These are phyloP conservation scores for Rhizoglyphus robini DNA, from an alignment of 1,140 invertebrate species.

Conservation along the genomic window DNA sequence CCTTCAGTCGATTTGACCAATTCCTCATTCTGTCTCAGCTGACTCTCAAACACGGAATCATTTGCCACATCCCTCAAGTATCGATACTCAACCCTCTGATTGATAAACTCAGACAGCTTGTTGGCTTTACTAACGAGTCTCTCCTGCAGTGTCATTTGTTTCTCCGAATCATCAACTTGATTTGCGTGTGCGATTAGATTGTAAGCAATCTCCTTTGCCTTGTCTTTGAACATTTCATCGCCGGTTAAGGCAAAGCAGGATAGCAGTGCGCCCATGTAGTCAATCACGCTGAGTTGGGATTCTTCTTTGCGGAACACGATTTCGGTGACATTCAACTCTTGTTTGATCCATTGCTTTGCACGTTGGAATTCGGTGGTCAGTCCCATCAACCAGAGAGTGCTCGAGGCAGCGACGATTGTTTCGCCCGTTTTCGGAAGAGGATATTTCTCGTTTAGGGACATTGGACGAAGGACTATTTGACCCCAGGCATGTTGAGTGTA, in stretches of 20 bases:
- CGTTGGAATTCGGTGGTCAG: conserved; percentile 79
- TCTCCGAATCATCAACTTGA: conserved; percentile 61
- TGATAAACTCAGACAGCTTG: too few relatives aligned
- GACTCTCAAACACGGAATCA: conserved; percentile 62
- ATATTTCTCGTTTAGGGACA: conserved; percentile 73
- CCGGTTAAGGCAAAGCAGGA: conserved; percentile 87
- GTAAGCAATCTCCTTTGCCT: conserved; percentile 82
- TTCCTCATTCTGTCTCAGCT: too few relatives aligned
- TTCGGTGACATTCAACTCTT: conserved; percentile 61
- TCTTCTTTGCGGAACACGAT: conserved; percentile 79
- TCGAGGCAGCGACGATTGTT: too few relatives aligned
- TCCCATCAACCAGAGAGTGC: conserved; percentile 95
- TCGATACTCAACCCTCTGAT: conserved; percentile 85
- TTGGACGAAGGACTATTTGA: conserved; percentile 83
- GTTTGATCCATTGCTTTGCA: conserved; percentile 79
- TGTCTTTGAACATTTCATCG: conserved; percentile 80
- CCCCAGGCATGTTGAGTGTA: conserved; percentile 62
- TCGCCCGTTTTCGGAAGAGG: conserved; percentile 80
- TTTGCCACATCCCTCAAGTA: conserved; percentile 82
- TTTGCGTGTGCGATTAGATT: conserved; percentile 89
- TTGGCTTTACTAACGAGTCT: conserved; percentile 94
- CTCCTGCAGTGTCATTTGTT: too few relatives aligned
- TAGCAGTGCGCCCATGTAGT: conserved; percentile 87
- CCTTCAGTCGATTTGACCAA: too few relatives aligned
- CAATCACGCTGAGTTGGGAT: conserved; percentile 97